Conservation (phyloP, 2,888 invertebrate genomes). For the Calameuta pallipes region DNA sequence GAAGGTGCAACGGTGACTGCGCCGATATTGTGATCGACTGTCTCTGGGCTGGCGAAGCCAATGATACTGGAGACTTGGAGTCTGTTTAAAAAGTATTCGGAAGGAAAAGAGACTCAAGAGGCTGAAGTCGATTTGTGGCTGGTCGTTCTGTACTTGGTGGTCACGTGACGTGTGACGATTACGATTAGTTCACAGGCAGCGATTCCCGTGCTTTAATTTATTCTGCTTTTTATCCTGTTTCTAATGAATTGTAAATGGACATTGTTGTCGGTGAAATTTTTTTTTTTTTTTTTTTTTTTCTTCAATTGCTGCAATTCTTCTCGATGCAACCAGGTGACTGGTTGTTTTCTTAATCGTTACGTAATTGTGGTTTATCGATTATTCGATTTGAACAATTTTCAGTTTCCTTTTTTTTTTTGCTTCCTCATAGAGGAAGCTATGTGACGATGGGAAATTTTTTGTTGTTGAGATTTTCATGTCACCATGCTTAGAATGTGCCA, state of each 20-base stretch:
- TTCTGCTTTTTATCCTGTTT: background rate
- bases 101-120: background rate
- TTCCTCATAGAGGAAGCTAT: too few species aligned
- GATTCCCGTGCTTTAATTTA: background rate
- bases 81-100: background rate
- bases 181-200: background rate
- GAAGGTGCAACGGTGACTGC: slow-evolving; percentile 35
- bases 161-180: background rate
- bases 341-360: background rate
- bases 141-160: background rate
- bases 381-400: background rate
- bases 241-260: background rate
- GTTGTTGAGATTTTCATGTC: too few species aligned
- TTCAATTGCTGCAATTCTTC: background rate
- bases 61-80: background rate
- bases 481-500: too few species aligned
- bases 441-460: too few species aligned
- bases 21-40: slow-evolving; percentile 23
- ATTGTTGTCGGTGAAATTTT: background rate
- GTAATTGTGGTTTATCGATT: background rate
- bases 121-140: background rate
- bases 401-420: background rate
- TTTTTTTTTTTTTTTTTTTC: too few species aligned
- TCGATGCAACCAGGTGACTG: background rate
- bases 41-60: background rate